Conservation (phyloP, 1,140 invertebrate genomes). For the Drosophila parvula region DNA sequence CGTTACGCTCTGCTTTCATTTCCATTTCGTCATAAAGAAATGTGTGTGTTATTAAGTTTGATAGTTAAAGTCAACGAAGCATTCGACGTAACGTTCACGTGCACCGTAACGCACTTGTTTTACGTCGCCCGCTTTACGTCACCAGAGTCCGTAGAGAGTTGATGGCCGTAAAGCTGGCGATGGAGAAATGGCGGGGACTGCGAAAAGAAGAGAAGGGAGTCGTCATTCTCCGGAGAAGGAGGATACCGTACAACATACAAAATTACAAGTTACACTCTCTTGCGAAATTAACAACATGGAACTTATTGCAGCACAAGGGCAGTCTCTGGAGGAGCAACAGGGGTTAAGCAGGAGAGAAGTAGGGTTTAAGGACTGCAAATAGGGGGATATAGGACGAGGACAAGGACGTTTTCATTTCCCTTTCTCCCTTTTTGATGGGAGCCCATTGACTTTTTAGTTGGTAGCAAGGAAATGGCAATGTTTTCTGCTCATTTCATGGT, state of each 20-base stretch:
- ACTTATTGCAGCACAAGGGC: slow-evolving; percentile 66
- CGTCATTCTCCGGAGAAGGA: slow-evolving; percentile 11
- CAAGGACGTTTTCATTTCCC: neutral
- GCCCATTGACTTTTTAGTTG: slow-evolving; percentile 65
- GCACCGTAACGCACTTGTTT: slow-evolving; percentile 63
- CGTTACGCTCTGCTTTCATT: slow-evolving; percentile 26
- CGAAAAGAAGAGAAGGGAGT: slow-evolving; percentile 1
- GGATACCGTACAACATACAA: slow-evolving; percentile 64
- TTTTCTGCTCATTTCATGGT: slow-evolving; percentile 22
- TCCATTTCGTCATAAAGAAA: slow-evolving; percentile 26
- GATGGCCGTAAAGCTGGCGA: slow-evolving; percentile 60
- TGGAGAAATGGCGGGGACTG: slow-evolving; percentile 6
- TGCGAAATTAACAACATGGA: slow-evolving; percentile 82
- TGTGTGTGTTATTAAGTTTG: slow-evolving; percentile 52
- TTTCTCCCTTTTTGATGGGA: slow-evolving; percentile 26
- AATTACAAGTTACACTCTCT: slow-evolving; percentile 82
- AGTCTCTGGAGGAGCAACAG: neutral
- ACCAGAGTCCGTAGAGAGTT: slow-evolving; percentile 47
- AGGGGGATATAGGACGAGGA: neutral
- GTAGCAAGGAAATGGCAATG: slow-evolving; percentile 43
- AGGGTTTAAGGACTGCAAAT: slow-evolving; percentile 1
- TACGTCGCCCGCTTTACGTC: slow-evolving; percentile 63
- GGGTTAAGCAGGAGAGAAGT: neutral
- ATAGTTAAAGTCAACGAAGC: slow-evolving; percentile 76
- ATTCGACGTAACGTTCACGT: slow-evolving; percentile 76